Conservation (phyloP, 2,797 vertebrate species). For the Eulemur mongoz region DNA sequence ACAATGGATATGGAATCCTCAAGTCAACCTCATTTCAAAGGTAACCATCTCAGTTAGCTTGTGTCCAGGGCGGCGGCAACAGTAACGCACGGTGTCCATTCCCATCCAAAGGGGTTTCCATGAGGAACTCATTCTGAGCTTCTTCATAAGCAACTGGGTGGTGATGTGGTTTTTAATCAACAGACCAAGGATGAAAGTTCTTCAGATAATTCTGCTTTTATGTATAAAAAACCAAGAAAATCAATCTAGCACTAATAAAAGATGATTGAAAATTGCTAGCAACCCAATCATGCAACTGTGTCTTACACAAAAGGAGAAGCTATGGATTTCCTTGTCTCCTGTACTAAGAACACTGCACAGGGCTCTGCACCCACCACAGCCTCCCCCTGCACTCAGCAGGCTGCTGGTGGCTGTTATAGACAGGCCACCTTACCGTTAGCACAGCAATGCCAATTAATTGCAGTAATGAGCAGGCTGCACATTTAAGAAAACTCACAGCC, state of each 20-base stretch:
- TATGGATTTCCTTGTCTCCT: constrained; percentile 73
- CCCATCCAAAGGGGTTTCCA: neutral
- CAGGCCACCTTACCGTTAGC: constrained; percentile 40
- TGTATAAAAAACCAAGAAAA: constrained; percentile 75
- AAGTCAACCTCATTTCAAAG: neutral
- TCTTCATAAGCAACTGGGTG: neutral
- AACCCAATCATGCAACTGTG: constrained; percentile 58
- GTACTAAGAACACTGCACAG: constrained; percentile 44
- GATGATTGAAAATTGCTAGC: constrained; percentile 81
- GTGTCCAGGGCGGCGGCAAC: neutral
- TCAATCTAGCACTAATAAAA: constrained; percentile 82
- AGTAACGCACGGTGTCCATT: neutral
- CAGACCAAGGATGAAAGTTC: constrained; percentile 24
- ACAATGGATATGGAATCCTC: neutral
- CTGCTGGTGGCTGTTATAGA: neutral
- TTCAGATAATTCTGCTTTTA: constrained; percentile 57
- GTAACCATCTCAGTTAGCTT: neutral
- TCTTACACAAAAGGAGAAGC: constrained; percentile 60
- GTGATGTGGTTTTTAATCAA: neutral
- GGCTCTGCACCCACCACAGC: neutral
- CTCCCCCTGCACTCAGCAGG: constrained; percentile 45
- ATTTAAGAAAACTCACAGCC: constrained; percentile 34
- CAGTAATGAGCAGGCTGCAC: constrained; percentile 63
- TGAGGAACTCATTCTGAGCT: neutral
- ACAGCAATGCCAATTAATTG: constrained; percentile 69